Evolutionary conservation across 2,113 vertebrate species (phyloP), one percentile per base, ranked within the genome.

Genomic region (Microcebus murinus): DNA sequence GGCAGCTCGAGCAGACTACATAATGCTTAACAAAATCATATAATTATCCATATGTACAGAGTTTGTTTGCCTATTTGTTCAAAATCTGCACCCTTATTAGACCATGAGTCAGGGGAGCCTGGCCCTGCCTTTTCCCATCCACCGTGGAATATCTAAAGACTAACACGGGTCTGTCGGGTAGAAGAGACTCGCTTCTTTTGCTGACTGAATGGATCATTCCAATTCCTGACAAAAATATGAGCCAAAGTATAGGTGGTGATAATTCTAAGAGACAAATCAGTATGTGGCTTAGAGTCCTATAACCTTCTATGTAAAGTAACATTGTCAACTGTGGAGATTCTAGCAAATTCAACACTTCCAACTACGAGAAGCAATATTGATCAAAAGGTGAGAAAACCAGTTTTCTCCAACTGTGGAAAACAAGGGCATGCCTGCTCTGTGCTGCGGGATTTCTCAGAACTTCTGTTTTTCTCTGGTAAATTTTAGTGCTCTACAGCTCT

Each of bases 361-460:
- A 59, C 14, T 34, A 31, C 14, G 29, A 76, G 61, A 85, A 80
- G 13, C 18, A 65, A 1, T 8, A 39, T 13, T 31, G 65, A 70
- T 57, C 11, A 45, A 63, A 12, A 90, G n/a, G 6, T 52, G 6
- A 94, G 71, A 84, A 68, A 29, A 42, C 23, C 29, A 25, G 25
- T 12, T 14, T 80, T 50, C 27, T 67, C 45, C 15, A 57, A 0
- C 17, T 34, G 31, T 36, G 36, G 65, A 80, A 76, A 70, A 59
- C 21, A 21, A 93, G 9, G 10, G 14, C 0, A 14, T 1, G 1
- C 17, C n/a, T 9, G 9, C 39, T 6, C 8, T 21, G 12, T 50
- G 61, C 74, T 29, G 13, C 18, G 23, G 23, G n/a, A 52, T 77
- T 79, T 25, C 48, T 55, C 63, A 57, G 67, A 39, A 25, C 15